Conservation (phyloP, 2,113 vertebrate genomes). For the Lepus europaeus region DNA sequence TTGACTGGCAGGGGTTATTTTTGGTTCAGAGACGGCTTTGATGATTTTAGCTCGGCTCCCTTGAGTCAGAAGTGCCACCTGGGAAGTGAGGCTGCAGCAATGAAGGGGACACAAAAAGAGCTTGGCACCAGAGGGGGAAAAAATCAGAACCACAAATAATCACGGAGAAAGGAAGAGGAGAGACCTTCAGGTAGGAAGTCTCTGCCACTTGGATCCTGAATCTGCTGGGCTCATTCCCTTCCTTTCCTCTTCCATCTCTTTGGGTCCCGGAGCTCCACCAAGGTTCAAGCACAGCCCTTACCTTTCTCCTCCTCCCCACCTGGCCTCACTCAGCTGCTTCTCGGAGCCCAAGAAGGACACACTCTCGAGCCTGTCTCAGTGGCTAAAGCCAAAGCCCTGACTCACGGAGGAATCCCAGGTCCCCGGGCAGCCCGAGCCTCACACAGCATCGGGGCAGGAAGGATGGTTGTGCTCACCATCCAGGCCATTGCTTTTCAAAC, state of each 20-base stretch:
- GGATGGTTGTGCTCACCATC: background rate
- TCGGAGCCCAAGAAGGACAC: background rate
- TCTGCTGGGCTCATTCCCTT: background rate
- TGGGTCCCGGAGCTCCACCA: background rate
- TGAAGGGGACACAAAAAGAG: background rate
- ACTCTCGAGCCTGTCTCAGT: background rate
- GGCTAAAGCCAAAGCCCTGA: background rate
- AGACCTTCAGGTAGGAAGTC: accelerated
- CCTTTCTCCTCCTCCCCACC: no score
- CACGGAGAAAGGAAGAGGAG: no score
- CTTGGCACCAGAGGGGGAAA: background rate
- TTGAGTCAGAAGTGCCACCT: conserved; percentile 50
- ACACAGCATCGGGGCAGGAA: background rate
- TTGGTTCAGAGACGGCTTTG: conserved; percentile 58
- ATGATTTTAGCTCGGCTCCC: conserved; percentile 39
- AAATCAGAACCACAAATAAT: background rate
- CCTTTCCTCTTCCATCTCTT: background rate
- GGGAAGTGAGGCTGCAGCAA: background rate
- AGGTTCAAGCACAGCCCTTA: background rate
- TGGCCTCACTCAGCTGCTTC: background rate
- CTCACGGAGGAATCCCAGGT: background rate
- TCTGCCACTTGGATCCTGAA: background rate
- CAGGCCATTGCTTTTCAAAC: background rate
- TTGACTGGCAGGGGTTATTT: conserved; percentile 56
- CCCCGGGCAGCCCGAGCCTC: background rate